phyloP scores from a whole-genome alignment of 2,113 vertebrate species.

The Microtus oregoni region DNA sequence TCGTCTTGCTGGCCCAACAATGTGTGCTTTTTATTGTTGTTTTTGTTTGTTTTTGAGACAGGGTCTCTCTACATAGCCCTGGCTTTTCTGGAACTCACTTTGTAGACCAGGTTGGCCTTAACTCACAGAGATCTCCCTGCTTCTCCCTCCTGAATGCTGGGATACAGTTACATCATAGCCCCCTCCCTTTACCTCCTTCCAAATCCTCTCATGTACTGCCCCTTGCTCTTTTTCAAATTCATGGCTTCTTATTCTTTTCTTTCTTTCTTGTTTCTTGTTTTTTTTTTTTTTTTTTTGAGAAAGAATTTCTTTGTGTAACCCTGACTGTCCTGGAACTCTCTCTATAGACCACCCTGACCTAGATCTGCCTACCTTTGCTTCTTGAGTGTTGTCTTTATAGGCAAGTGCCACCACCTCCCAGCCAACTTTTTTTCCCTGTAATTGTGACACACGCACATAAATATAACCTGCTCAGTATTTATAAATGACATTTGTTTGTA shows the following conservation, averaged over 20 bases:
- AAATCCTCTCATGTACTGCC: too few relatives aligned
- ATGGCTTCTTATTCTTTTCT: too few relatives aligned
- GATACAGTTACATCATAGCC: too few relatives aligned
- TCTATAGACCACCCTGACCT: not conserved
- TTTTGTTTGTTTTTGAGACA: not conserved
- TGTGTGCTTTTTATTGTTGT: not conserved
- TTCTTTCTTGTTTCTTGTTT: not conserved
- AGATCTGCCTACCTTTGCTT: not conserved
- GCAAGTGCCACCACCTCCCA: fast-evolving
- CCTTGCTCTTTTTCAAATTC: too few relatives aligned
- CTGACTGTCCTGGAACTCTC: not conserved
- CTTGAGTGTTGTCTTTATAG: not conserved
- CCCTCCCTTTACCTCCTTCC: too few relatives aligned
- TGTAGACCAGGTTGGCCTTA: not conserved
- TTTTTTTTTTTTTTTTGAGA: too few relatives aligned
- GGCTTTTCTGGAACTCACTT: not conserved
- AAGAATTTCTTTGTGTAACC: not conserved
- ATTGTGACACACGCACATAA: not conserved
- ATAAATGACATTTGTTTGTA: too few relatives aligned
- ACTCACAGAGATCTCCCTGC: not conserved
- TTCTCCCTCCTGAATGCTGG: not conserved
- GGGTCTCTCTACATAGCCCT: not conserved
- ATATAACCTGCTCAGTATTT: not conserved
- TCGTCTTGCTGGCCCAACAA: not conserved
- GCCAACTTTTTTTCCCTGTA: not conserved